These are phyloP conservation scores for Zygogramma bicolorata DNA, from an alignment of 2,888 invertebrate species.

Conservation along the genomic window DNA sequence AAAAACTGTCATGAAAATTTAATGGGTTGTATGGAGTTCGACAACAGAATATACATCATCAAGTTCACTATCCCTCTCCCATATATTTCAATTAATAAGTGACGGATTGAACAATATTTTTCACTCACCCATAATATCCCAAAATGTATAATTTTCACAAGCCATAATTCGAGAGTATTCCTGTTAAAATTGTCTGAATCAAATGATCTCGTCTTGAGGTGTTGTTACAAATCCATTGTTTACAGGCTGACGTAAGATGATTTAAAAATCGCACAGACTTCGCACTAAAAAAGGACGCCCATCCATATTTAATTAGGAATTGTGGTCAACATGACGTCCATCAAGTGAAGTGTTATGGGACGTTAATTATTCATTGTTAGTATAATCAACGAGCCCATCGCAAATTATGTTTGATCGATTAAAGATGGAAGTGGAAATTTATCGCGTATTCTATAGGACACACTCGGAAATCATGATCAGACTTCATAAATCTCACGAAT, in stretches of 20 bases:
- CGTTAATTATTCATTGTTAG: background rate
- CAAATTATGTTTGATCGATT: slow-evolving; percentile 1
- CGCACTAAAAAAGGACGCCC: slow-evolving; percentile 1
- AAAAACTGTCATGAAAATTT: no score
- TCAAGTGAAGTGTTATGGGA: background rate
- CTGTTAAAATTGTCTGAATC: background rate
- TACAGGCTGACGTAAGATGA: background rate
- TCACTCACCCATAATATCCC: background rate
- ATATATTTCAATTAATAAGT: no score
- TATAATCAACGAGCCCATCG: background rate
- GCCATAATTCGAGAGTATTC: background rate
- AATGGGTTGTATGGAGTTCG: no score
- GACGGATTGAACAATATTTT: background rate
- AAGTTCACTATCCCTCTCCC: background rate
- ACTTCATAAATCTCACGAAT: background rate
- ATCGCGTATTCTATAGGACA: background rate
- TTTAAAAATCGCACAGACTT: slow-evolving; percentile 1
- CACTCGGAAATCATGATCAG: background rate
- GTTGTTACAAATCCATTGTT: background rate
- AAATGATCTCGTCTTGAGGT: background rate
- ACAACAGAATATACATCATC: background rate
- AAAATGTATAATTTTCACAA: background rate
- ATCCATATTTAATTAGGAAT: slow-evolving; percentile 8
- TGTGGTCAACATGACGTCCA: slow-evolving; percentile 4
- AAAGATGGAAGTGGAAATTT: background rate